Conservation (phyloP, 2,888 invertebrate species). For the Hydraecia micacea region DNA sequence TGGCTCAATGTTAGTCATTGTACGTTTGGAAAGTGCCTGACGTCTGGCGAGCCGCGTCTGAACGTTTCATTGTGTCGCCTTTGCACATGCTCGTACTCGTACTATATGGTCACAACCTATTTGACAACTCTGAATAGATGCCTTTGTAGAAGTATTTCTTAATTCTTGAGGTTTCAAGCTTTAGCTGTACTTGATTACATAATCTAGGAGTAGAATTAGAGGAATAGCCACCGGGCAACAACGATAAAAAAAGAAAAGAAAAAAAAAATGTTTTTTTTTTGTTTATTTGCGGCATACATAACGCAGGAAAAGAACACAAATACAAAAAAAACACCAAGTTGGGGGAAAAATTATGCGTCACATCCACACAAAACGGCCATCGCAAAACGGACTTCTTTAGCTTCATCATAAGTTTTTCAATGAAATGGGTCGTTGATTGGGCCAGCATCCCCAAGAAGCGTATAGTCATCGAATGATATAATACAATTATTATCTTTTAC, state of each 20-base stretch:
- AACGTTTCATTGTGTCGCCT: conserved; percentile 47
- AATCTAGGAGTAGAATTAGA: neutral
- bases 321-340: neutral
- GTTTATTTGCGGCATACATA: neutral
- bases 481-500: neutral
- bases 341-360: neutral
- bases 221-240: too few relatives aligned
- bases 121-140: conserved; percentile 32
- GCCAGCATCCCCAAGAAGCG: neutral
- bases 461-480: neutral
- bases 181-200: neutral
- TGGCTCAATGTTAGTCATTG: conserved; percentile 41
- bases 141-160: conserved; percentile 8
- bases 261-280: too few relatives aligned
- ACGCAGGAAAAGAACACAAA: neutral
- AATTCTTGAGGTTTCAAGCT: neutral
- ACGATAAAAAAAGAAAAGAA: too few relatives aligned
- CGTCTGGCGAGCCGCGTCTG: conserved; percentile 28
- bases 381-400: too few relatives aligned
- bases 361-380: neutral
- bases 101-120: conserved; percentile 40
- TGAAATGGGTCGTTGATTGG: neutral
- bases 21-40: conserved; percentile 60
- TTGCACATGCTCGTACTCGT: too few relatives aligned
- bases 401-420: neutral